Conservation (phyloP, 2,888 invertebrate species). For the Lithophane leautieri region DNA sequence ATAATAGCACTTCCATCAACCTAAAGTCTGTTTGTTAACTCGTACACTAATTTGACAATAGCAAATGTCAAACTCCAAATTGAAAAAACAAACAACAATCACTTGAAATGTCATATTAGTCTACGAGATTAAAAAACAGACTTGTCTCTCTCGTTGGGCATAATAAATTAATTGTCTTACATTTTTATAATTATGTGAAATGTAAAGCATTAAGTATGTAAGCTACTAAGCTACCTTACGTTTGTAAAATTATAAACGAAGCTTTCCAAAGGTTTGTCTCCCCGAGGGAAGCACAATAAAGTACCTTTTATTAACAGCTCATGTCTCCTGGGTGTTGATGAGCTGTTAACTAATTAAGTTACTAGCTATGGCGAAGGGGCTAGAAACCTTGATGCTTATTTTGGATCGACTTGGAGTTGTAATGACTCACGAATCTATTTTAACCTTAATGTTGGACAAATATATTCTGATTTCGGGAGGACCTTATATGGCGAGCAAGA, state of each 20-base stretch:
- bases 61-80: too few species aligned
- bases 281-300: background rate
- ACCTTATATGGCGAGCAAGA: background rate
- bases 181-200: background rate
- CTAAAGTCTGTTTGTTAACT: too few species aligned
- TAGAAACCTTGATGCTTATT: background rate
- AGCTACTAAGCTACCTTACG: background rate
- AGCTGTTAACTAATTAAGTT: conserved; percentile 43
- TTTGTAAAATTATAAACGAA: background rate
- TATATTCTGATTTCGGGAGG: background rate
- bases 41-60: too few species aligned
- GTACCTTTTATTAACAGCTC: conserved; percentile 1
- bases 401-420: background rate
- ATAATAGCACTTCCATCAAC: background rate
- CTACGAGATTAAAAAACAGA: too few species aligned
- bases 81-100: too few species aligned
- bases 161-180: background rate
- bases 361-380: background rate
- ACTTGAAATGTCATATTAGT: too few species aligned
- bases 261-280: background rate
- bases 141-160: background rate
- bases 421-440: background rate
- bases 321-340: background rate
- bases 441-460: background rate
- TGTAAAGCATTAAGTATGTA: background rate